Evolutionary conservation across 2,797 vertebrate species (phyloP), one percentile per base, ranked within the genome.

Genomic region (Caiman crocodilus): DNA sequence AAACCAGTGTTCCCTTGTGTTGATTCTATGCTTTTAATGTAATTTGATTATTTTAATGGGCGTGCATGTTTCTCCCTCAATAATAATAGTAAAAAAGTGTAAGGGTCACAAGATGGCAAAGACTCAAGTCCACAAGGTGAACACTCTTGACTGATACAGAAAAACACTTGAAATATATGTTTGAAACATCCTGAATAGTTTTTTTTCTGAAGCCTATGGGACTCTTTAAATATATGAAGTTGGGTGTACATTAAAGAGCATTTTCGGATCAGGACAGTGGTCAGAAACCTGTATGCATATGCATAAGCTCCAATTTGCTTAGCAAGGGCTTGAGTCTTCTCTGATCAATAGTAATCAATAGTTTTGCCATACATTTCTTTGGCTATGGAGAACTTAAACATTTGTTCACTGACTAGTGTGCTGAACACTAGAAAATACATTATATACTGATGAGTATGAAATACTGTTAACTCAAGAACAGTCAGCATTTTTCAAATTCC

Each of bases 381-480:
- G 64, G 85, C 82, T 88, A 58, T 6, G 50, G 35, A 10, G 5
- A 7, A 67, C 84, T 30, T 74, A 74, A 90, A 84, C 30, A 69
- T 28, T 0, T 58, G 64, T 75, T 92, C 14, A 3, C 58, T 59
- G 28, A 0, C 15, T 12, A 88, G 82, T 76, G 93, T 61, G 82
- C 61, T 88, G 30, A 86, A 50, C 86, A 60, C 84, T 67, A 25
- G 42, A 82, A 26, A 74, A n/a, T 81, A 65, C 55, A 7, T 5
- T 85, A 85, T 93, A 96, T 90, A 89, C 60, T 90, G 74, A 94
- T 67, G 65, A 94, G 75, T 26, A 88, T 35, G 79, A 87, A 81
- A 28, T 16, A 55, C 93, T 5, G 12, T 75, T 94, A 82, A 89
- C 56, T 50, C 82, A 71, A 79, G 64, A 25, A 32, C 2, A 0